Percentiles rank a stretch among this genome's conserved stretches.
These are phyloP conservation scores for Acanthornis magna DNA, from an alignment of 2,797 vertebrate species.

Conservation along the genomic window DNA sequence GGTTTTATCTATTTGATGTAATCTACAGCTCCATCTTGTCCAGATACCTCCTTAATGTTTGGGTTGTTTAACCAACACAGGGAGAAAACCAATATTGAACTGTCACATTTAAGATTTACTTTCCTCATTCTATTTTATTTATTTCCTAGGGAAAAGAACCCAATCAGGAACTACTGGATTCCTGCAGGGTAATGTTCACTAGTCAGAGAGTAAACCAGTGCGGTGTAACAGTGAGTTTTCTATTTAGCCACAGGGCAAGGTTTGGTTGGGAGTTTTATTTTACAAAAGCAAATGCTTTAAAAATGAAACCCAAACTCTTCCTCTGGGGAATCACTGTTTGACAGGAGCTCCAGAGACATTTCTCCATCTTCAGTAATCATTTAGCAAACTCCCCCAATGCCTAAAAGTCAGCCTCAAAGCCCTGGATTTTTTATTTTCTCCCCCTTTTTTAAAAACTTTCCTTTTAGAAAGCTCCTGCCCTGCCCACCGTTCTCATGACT, in stretches of 20 bases:
- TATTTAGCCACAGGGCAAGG: not conserved
- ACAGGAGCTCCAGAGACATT: not conserved
- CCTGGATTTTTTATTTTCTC: accelerated
- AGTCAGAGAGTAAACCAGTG: not conserved
- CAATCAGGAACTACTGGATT: not conserved
- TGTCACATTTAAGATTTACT: not conserved
- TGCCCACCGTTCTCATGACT: not conserved
- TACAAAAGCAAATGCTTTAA: not conserved
- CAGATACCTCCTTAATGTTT: not conserved
- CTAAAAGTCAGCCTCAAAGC: not conserved
- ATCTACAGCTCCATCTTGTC: not conserved
- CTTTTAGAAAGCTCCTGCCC: not conserved
- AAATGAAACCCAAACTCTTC: not conserved
- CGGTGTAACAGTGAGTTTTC: not conserved
- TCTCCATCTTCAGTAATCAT: not conserved
- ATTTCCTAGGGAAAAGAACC: not conserved
- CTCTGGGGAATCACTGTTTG: not conserved
- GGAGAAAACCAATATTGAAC: not conserved
- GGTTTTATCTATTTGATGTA: not conserved
- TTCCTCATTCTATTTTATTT: not conserved
- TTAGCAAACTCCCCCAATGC: not conserved
- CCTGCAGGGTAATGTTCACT: not conserved
- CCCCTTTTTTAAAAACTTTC: accelerated
- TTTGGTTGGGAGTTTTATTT: not conserved
- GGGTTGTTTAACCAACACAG: not conserved